Percentiles rank a stretch among this genome's conserved stretches.
These are phyloP conservation scores for Sinocyclocheilus grahami DNA, from an alignment of 2,113 vertebrate genomes.

Conservation along the genomic window DNA sequence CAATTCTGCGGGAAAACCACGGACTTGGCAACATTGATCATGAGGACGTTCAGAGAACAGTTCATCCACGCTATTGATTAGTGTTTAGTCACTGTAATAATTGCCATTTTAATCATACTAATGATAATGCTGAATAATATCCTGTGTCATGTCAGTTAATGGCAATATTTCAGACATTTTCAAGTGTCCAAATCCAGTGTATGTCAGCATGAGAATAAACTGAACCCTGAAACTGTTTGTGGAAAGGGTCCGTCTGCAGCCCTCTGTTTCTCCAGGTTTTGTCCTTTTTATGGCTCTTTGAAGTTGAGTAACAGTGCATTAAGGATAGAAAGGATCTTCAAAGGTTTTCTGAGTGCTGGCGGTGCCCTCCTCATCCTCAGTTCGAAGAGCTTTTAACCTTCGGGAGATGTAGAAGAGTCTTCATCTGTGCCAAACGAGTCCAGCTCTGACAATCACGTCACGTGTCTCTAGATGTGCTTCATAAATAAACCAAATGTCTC, in stretches of 20 bases:
- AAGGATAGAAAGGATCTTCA: slow-evolving; percentile 72
- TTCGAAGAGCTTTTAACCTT: slow-evolving; percentile 53
- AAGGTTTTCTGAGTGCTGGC: slow-evolving; percentile 64
- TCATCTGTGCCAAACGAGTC: neutral
- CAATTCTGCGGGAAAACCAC: no score
- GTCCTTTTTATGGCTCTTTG: slow-evolving; percentile 68
- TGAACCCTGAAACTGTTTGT: no score
- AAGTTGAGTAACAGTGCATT: slow-evolving; percentile 75
- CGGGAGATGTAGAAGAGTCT: neutral
- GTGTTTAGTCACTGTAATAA: neutral
- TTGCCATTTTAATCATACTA: neutral
- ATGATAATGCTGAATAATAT: neutral
- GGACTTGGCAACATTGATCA: no score
- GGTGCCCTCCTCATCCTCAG: slow-evolving; percentile 44
- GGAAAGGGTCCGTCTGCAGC: no score
- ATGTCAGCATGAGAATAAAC: neutral
- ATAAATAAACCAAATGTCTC: neutral
- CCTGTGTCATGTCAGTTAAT: neutral
- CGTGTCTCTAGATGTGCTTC: neutral
- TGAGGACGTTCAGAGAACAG: neutral
- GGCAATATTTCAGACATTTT: neutral
- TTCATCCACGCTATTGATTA: neutral
- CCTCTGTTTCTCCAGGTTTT: slow-evolving; percentile 16
- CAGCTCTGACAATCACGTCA: neutral
- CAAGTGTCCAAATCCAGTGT: neutral